Percentiles rank a stretch among this genome's conserved stretches.
Evolutionary conservation across 2,797 vertebrate genomes (phyloP).

Genomic region (Garrulus glandarius): DNA sequence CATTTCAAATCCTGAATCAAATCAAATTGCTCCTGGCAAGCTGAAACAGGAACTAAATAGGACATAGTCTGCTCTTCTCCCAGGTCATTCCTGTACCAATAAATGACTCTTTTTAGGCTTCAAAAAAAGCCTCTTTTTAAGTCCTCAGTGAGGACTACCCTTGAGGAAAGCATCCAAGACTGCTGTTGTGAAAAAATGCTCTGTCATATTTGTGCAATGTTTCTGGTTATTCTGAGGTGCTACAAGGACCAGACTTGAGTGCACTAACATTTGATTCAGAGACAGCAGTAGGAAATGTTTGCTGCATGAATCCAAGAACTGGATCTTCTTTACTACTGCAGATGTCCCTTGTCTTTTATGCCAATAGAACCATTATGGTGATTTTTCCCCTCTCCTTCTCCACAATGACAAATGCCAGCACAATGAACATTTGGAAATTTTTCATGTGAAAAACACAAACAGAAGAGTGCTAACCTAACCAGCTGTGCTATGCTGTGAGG

Average conservation of each 20-base stretch:
- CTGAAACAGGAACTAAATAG: not conserved
- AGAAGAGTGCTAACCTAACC: not conserved
- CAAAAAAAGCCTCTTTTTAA: not conserved
- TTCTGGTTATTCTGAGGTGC: not conserved
- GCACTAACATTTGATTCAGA: not conserved
- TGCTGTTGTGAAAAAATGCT: not conserved
- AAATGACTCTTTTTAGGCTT: not conserved
- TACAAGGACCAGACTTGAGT: not conserved
- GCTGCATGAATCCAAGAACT: not conserved
- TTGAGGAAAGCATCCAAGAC: not conserved
- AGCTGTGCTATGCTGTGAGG: not conserved
- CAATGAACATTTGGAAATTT: not conserved
- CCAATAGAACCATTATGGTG: not conserved
- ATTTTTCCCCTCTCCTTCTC: not conserved
- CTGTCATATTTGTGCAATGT: not conserved
- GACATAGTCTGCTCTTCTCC: not conserved
- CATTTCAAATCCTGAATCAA: not conserved
- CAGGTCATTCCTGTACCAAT: not conserved
- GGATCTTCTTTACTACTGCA: not conserved
- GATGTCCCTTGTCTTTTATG: not conserved
- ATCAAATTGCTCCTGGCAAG: not conserved
- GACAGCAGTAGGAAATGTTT: not conserved
- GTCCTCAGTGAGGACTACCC: not conserved
- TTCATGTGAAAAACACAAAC: constrained; percentile 1
- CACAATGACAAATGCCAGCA: not conserved